Evolutionary conservation across 2,113 vertebrate species (phyloP).

Genomic region (Thalassarche chlororhynchos): DNA sequence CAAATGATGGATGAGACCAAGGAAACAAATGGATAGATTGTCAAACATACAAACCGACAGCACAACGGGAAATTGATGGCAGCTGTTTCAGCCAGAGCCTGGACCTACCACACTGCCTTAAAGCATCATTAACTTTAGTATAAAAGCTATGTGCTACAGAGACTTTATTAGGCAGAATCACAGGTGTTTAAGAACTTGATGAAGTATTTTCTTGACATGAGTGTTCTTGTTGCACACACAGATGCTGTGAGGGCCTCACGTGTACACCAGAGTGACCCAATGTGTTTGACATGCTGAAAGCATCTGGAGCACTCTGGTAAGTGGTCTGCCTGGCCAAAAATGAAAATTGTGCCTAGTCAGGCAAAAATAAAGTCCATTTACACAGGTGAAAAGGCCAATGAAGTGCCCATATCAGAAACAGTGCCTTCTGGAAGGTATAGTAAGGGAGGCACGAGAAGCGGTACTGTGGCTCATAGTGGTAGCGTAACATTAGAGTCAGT

Average conservation of each 20-base stretch:
- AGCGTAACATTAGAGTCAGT: too few relatives aligned
- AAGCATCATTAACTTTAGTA: conserved; percentile 54
- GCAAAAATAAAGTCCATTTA: neutral
- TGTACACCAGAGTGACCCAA: neutral
- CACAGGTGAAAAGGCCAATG: neutral
- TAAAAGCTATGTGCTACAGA: conserved; percentile 20
- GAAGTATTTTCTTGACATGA: neutral
- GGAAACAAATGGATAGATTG: conserved; percentile 31
- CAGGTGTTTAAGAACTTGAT: conserved; percentile 17
- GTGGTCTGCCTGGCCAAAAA: neutral
- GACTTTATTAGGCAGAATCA: conserved; percentile 25
- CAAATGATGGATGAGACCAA: conserved; percentile 34
- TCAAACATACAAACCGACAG: conserved; percentile 6
- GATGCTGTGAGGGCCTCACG: neutral
- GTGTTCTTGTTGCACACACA: neutral
- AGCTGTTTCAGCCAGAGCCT: neutral
- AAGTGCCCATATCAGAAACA: neutral
- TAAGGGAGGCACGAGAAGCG: neutral
- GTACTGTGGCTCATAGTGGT: accelerated
- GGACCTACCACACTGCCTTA: neutral
- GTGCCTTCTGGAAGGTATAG: neutral
- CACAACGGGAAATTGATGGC: conserved; percentile 39
- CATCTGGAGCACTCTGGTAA: neutral
- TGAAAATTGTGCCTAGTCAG: neutral
- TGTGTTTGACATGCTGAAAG: neutral